phyloP scores from a whole-genome alignment of 2,797 vertebrate genomes.

The Zalophus californianus region DNA sequence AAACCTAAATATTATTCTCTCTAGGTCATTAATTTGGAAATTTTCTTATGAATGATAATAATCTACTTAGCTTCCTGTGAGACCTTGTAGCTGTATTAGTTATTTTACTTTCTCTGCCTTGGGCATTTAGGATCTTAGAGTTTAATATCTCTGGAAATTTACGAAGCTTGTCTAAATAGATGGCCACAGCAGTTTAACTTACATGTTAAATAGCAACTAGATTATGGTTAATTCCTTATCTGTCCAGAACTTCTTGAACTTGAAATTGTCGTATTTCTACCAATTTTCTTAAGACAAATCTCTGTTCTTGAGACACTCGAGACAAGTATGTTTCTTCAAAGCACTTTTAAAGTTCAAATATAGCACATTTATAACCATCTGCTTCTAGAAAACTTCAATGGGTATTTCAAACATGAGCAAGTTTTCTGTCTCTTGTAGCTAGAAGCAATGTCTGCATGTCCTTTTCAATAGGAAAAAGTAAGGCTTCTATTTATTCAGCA shows the following conservation, averaged over 20 bases:
- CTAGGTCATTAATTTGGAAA: constrained; percentile 76
- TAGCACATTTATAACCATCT: constrained; percentile 72
- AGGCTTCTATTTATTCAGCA: background rate
- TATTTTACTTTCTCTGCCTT: constrained; percentile 78
- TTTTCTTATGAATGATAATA: constrained; percentile 78
- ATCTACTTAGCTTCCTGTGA: constrained; percentile 74
- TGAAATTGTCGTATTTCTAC: constrained; percentile 63
- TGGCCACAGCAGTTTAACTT: constrained; percentile 45
- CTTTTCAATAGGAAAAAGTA: constrained; percentile 14
- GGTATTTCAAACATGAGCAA: constrained; percentile 67
- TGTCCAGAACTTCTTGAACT: constrained; percentile 64
- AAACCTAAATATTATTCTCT: constrained; percentile 79
- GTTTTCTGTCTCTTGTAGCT: constrained; percentile 63
- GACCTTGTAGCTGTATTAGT: constrained; percentile 72
- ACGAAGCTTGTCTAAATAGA: constrained; percentile 78
- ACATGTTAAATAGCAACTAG: constrained; percentile 65
- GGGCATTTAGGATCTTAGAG: constrained; percentile 66
- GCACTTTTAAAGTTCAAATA: constrained; percentile 79
- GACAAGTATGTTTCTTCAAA: constrained; percentile 74
- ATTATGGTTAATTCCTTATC: constrained; percentile 58
- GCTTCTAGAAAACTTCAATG: constrained; percentile 69
- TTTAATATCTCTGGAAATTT: constrained; percentile 77
- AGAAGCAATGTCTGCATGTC: constrained; percentile 56
- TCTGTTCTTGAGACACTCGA: constrained; percentile 68
- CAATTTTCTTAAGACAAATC: constrained; percentile 68